Conservation (phyloP, 2,888 invertebrate species). For the Acronicta leporina region DNA sequence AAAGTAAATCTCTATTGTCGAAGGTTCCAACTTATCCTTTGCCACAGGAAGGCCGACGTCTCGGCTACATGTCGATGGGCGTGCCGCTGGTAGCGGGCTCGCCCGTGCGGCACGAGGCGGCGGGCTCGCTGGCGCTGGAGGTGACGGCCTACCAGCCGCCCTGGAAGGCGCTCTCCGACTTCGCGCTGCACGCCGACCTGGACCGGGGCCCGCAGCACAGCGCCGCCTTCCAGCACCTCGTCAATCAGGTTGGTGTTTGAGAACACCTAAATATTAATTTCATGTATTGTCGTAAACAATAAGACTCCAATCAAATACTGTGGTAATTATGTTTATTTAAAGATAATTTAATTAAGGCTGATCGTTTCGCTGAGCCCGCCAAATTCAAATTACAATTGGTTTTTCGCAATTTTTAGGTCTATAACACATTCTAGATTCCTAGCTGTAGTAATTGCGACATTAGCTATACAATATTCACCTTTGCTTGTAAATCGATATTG, state of each 20-base stretch:
- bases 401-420: too few relatives aligned
- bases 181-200: slow-evolving; percentile 97
- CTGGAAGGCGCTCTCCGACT: slow-evolving; percentile 99
- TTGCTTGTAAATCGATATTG: too few relatives aligned
- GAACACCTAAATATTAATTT: too few relatives aligned
- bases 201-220: slow-evolving; percentile 96
- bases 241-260: slow-evolving; percentile 92
- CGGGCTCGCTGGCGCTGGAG: slow-evolving; percentile 95
- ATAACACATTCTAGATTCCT: too few relatives aligned
- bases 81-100: slow-evolving; percentile 99
- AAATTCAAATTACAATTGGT: too few relatives aligned
- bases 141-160: slow-evolving; percentile 97
- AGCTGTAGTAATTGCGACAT: too few relatives aligned
- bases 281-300: too few relatives aligned
- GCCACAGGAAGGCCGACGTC: slow-evolving; percentile 96
- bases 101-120: slow-evolving; percentile 96
- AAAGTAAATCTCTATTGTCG: slow-evolving; percentile 45
- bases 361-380: too few relatives aligned
- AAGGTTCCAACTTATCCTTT: slow-evolving; percentile 54
- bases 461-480: too few relatives aligned
- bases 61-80: slow-evolving; percentile 98
- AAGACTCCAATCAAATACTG: too few relatives aligned
- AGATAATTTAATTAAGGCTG: too few relatives aligned
- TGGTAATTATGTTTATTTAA: too few relatives aligned
- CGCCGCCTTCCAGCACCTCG: slow-evolving; percentile 98